Base-by-base conservation (phyloP, 2,888 invertebrate species). In the Dusona sp. region DNA sequence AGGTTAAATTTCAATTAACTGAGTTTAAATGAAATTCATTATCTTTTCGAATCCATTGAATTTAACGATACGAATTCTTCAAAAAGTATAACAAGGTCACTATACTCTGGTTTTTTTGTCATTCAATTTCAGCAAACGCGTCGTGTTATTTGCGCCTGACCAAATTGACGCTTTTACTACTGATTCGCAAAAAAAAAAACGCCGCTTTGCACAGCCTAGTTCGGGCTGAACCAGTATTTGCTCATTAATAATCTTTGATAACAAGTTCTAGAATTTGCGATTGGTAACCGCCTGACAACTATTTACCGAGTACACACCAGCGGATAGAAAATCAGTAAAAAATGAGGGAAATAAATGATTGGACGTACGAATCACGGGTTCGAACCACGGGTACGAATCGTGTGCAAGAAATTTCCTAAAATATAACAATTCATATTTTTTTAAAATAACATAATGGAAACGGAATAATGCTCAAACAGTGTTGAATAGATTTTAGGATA, bases 131-230 rank as follows among this genome's bases (percentile, higher is more conserved):
- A 72, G 25, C 48, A 48, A 72, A 64, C 45, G n/a, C 38, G 29
- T 36, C 3, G 33, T 48, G 22, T 54, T 9, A 74, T 33, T 51
- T 38, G 51, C 13, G 70, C 75, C 75, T 79, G 79, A 73, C 51
- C 48, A 51, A 79, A 48, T 75, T 33, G 19, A 8, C 8, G 42
- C 57, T 48, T 61, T 48, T 38, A 57, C 75, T 38, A 79, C 79
- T 84, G 75, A 79, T 48, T 22, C n/a, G 25, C 13, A n/a, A 42
- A 51, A 65, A 36, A 13, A 45, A 73, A 22, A 65, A 51, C 33
- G 7, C 19, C 38, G 45, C n/a, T 61, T 65, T 25, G 45, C 61
- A 16, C 38, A 38, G 29, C 61, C 29, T 19, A 6, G 38, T 38
- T 74, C 2, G 29, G 29, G n/a, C 25, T 29, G 0, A 11, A 29